These are phyloP conservation scores for Euthynnus affinis DNA, from an alignment of 2,797 vertebrate genomes.

Conservation along the genomic window DNA sequence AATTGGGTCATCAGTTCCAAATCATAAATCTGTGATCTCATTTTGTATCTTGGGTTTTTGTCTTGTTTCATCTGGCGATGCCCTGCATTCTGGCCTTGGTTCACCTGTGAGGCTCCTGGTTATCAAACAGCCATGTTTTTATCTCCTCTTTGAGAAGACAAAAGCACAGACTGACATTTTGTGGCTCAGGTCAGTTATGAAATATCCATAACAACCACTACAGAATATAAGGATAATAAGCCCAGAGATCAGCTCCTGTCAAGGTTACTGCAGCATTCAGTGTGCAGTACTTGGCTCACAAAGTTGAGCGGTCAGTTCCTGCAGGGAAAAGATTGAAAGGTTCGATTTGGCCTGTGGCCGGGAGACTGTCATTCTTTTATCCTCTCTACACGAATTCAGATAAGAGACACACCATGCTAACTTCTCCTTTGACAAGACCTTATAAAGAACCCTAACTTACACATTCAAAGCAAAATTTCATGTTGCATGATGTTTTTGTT, in stretches of 20 bases:
- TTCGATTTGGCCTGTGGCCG: constrained; percentile 73
- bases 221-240: constrained; percentile 65
- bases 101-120: too few relatives aligned
- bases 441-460: constrained; percentile 8
- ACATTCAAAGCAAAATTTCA: constrained; percentile 32
- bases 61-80: too few relatives aligned
- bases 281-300: constrained; percentile 68
- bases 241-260: constrained; percentile 70
- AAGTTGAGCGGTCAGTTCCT: constrained; percentile 72
- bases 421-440: constrained; percentile 36
- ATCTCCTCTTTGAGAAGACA: too few relatives aligned
- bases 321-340: constrained; percentile 70
- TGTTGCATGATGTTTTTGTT: constrained; percentile 45
- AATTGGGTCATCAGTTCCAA: too few relatives aligned
- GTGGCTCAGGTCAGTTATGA: too few relatives aligned
- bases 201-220: too few relatives aligned
- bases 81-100: too few relatives aligned
- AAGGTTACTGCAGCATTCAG: constrained; percentile 79
- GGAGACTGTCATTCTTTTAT: constrained; percentile 65
- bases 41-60: too few relatives aligned
- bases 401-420: constrained; percentile 10
- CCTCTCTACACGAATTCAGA: constrained; percentile 46
- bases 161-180: too few relatives aligned
- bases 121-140: too few relatives aligned
- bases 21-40: too few relatives aligned